These are phyloP conservation scores for Nephrotoma flavescens DNA, from an alignment of 2,888 invertebrate species.

Conservation along the genomic window DNA sequence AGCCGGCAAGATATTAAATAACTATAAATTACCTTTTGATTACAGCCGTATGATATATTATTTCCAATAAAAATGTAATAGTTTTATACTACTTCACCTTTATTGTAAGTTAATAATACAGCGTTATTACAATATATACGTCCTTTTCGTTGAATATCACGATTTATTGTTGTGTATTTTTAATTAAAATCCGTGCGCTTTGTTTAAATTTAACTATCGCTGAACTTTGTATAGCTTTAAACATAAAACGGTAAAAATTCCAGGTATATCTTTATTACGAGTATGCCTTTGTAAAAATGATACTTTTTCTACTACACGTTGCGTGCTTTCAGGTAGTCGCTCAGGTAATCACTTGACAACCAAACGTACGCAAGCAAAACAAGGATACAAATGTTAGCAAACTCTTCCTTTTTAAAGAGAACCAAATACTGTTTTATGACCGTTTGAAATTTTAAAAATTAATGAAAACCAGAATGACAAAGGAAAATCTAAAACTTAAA, in stretches of 20 bases:
- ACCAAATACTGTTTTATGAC: too few species aligned
- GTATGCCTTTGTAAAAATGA: background rate
- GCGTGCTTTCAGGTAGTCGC: background rate
- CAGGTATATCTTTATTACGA: background rate
- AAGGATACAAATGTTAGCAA: background rate
- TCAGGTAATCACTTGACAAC: background rate
- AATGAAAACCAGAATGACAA: too few species aligned
- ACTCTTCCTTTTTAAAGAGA: background rate
- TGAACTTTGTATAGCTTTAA: background rate
- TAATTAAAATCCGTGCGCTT: background rate
- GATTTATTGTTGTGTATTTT: background rate
- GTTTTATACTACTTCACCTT: background rate
- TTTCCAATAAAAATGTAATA: background rate
- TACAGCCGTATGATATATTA: background rate
- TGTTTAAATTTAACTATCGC: background rate
- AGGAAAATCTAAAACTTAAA: too few species aligned
- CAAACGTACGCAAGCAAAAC: background rate
- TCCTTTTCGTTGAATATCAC: background rate
- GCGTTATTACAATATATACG: background rate
- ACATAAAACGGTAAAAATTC: background rate
- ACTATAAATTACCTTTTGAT: background rate
- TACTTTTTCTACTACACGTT: background rate
- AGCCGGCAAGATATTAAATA: background rate
- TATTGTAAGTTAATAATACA: background rate
- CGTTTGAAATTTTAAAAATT: too few species aligned